A percentile compares a stretch with the other conserved stretches of the same genome.
phyloP scores from a whole-genome alignment of 2,888 invertebrate genomes.

The Ctenicera cuprea region DNA sequence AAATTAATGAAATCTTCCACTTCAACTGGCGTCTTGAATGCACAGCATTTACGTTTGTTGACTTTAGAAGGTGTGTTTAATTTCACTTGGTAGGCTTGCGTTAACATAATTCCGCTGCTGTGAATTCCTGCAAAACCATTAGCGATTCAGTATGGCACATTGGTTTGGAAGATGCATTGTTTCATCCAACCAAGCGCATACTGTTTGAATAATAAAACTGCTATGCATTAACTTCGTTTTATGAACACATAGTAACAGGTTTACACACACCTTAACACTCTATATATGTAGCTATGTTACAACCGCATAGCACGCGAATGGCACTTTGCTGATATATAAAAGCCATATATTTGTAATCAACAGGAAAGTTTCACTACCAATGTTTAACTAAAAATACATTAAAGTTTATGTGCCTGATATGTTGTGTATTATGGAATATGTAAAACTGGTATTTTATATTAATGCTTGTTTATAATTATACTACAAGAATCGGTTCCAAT shows the following conservation, averaged over 20 bases:
- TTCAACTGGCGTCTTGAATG: background rate
- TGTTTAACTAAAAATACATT: no score
- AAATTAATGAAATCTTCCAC: constrained; percentile 1
- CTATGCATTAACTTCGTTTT: constrained; percentile 37
- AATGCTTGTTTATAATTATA: no score
- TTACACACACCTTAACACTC: constrained; percentile 37
- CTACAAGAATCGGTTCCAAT: no score
- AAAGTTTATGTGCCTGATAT: no score
- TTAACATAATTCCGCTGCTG: constrained; percentile 1
- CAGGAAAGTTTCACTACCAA: no score
- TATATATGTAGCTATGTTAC: constrained; percentile 12
- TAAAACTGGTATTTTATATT: no score
- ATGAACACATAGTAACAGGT: constrained; percentile 33
- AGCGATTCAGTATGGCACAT: background rate
- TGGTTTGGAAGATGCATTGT: constrained; percentile 25
- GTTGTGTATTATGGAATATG: no score
- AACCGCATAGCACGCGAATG: constrained; percentile 1
- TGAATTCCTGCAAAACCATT: constrained; percentile 7
- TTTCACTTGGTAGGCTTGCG: constrained; percentile 7
- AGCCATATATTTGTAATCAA: no score
- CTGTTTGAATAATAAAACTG: constrained; percentile 34
- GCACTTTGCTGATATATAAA: no score
- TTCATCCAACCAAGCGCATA: constrained; percentile 4
- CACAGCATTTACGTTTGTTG: constrained; percentile 11
- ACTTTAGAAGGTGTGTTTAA: constrained; percentile 7